Evolutionary conservation across 2,797 vertebrate species (phyloP), one percentile per base, ranked within the genome.

Genomic region (Chanos chanos): DNA sequence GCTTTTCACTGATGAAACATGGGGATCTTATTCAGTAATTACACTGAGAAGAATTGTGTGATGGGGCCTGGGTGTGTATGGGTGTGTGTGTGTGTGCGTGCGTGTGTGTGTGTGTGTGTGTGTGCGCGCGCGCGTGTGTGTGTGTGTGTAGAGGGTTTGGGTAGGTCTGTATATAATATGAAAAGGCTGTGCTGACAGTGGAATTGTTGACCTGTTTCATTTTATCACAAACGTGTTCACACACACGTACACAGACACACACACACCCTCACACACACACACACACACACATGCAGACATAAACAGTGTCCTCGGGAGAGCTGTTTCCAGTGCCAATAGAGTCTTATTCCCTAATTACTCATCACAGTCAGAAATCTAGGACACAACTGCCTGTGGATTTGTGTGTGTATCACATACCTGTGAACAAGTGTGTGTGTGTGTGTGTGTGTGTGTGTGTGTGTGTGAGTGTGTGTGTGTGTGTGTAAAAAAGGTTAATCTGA

Each of bases 381-480:
- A 64, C 71, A 73, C 43, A 45, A 66, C 34, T 54, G 66, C 54
- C 59, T 60, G 53, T 54, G 66, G 71, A 59, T 62, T 56, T 48
- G 50, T 18, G 21, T 13, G 47, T 44, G 48, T 30, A 30, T 41
- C 52, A 58, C 52, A 52, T 53, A 43, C 27, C 40, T 45, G 34
- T 52, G 43, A 33, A 34, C 57, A 7, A 41, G 25, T 57, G 36
- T 15, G 19, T 43, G 51, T 53, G 36, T 51, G 36, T 31, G 48
- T 52, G 34, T 6, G 36, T 30, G 21, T 31, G 44, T 12, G 3
- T 54, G 12, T 41, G 31, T n/a, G 40, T 39, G 31, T 60, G 39
- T 40, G 30, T 18, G 30, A 45, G n/a, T 56, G n/a, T 44, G 40
- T 36, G 45, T 31, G 12, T 39, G 49, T 3, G 12, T 22, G 27